Conservation (phyloP, 2,888 invertebrate species). For the Parnassius glacialis region DNA sequence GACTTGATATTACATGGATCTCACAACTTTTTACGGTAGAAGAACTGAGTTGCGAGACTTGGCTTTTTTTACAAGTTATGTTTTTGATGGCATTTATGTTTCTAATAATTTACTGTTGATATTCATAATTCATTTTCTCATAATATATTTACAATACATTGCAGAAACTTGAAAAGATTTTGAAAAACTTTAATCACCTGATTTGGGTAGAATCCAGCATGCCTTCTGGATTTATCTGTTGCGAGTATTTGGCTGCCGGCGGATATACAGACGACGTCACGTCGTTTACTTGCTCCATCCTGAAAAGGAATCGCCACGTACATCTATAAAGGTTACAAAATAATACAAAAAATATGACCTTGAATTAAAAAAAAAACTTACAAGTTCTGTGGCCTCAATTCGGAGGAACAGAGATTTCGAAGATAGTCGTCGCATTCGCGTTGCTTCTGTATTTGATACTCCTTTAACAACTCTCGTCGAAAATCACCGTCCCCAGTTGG, state of each 20-base stretch:
- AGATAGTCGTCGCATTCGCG: slow-evolving; percentile 78
- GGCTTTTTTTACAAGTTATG: too few species aligned
- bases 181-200: slow-evolving; percentile 41
- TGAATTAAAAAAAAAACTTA: slow-evolving; percentile 41
- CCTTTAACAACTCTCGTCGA: slow-evolving; percentile 87
- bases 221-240: slow-evolving; percentile 16
- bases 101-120: too few species aligned
- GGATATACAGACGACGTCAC: slow-evolving; percentile 50
- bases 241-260: slow-evolving; percentile 43
- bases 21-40: too few species aligned
- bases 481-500: slow-evolving; percentile 62
- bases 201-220: slow-evolving; percentile 21
- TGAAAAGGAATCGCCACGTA: slow-evolving; percentile 43
- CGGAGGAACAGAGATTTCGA: slow-evolving; percentile 67
- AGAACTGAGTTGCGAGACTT: too few species aligned
- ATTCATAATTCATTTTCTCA: too few species aligned
- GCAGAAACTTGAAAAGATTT: too few species aligned
- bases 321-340: neutral
- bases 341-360: neutral
- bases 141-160: too few species aligned
- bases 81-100: too few species aligned
- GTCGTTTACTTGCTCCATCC: slow-evolving; percentile 53
- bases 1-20: too few species aligned
- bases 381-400: slow-evolving; percentile 63
- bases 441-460: slow-evolving; percentile 90